Evolutionary conservation across 2,888 invertebrate genomes (phyloP).

Genomic region (Drosophila prolongata): DNA sequence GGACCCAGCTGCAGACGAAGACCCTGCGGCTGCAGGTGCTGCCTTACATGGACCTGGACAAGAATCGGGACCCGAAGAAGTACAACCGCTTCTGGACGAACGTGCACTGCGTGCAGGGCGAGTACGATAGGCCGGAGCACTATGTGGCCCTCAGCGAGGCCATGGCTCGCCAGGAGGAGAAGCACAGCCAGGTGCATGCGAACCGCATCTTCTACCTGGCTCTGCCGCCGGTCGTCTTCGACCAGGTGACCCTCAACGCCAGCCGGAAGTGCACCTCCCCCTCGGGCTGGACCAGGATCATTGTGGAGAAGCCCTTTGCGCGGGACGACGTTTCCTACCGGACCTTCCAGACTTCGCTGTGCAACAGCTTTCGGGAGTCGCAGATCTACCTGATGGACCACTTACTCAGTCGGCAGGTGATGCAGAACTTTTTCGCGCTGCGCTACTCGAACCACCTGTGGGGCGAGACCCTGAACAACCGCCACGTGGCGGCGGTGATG

Average conservation of each 20-base stretch:
- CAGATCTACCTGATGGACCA: constrained; percentile 71
- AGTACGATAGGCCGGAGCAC: constrained; percentile 49
- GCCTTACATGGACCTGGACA: constrained; percentile 56
- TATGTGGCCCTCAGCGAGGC: constrained; percentile 28
- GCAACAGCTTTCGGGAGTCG: constrained; percentile 62
- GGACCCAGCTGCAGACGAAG: constrained; percentile 42
- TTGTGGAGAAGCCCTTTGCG: constrained; percentile 67
- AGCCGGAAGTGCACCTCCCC: constrained; percentile 51
- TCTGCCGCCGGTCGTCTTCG: constrained; percentile 56
- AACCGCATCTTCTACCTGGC: constrained; percentile 68
- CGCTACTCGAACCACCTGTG: constrained; percentile 63
- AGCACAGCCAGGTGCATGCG: constrained; percentile 45
- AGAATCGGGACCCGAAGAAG: constrained; percentile 46
- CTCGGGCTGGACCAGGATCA: constrained; percentile 58
- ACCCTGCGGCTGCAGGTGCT: constrained; percentile 46
- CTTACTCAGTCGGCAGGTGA: constrained; percentile 52
- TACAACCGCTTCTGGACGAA: constrained; percentile 64
- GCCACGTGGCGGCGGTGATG: constrained; percentile 62
- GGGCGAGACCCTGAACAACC: constrained; percentile 60
- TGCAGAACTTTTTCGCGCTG: constrained; percentile 59
- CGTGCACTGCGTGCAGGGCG: constrained; percentile 52
- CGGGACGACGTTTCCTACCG: constrained; percentile 51
- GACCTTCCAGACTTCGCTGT: constrained; percentile 54
- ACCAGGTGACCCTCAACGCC: constrained; percentile 51
- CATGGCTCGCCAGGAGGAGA: constrained; percentile 57